Base-by-base conservation (phyloP, 1,140 invertebrate genomes). In the Euschistus heros region DNA sequence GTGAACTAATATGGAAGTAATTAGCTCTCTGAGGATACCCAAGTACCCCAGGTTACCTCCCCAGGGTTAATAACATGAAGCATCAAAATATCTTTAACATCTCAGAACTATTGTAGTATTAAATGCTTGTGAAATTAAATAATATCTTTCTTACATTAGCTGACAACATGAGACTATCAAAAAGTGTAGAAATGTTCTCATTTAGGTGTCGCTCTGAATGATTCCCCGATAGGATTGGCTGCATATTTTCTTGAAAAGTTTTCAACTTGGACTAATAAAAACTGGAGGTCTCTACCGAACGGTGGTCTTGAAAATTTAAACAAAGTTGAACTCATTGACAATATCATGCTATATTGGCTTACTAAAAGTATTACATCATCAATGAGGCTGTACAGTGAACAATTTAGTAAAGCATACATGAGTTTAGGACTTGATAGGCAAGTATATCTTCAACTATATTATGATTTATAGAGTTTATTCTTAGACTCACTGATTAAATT, bases 331-430 rank as follows among this genome's bases (percentile, higher is more conserved):
- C 74, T 95, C 5, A 75, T 96, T 3, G 92, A 94, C 68, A 92
- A 93, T 72, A 72, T 95, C 0, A 94, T 93, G 88, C 74, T 94
- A 27, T 96, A 94, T 73, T 96, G 90, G 85, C 71, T 85, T 0
- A 84, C 85, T 0, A 83, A 84, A 65, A 84, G 84, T 1, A 88
- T 92, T 2, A 88, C 87, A 0, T 86, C 87, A 0, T 88, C 88
- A 0, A 77, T 83, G 71, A 78, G 92, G 63, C 75, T 91, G 8
- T 94, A 93, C 70, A 76, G 85, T 1, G 90, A 93, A 74, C 75
- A 71, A 0, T 81, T 85, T 62, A 76, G 60, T 6, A 72, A 70
- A 17, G 72, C 71, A 0, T 72, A 80, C n/a, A 65, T 72, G 0
- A 69, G 62, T 1, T 66, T 81, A 30, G 70, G 75, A 22, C 66